Evolutionary conservation across 2,797 vertebrate species (phyloP).

Genomic region (Eleutherodactylus coqui): DNA sequence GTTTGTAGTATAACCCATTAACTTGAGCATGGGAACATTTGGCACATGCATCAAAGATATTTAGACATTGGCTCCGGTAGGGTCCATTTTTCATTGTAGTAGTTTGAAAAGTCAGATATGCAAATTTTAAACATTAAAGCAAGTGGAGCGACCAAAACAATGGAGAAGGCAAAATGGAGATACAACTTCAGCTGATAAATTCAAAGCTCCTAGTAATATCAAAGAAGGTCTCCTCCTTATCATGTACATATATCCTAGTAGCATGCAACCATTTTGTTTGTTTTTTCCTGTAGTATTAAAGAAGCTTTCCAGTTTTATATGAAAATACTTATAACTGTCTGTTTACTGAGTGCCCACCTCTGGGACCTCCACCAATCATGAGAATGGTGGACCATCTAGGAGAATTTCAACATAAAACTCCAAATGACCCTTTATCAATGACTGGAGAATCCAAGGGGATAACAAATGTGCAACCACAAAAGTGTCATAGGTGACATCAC

Average conservation of each 20-base stretch:
- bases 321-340: background rate
- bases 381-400: too few species aligned
- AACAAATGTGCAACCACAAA: too few species aligned
- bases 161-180: background rate
- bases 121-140: background rate
- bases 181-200: background rate
- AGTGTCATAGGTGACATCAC: too few species aligned
- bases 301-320: background rate
- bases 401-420: too few species aligned
- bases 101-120: conserved; percentile 28
- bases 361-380: too few species aligned
- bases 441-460: too few species aligned
- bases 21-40: conserved; percentile 17
- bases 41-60: conserved; percentile 39
- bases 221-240: background rate
- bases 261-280: background rate
- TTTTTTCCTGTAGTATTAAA: background rate
- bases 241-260: background rate
- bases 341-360: too few species aligned
- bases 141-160: background rate
- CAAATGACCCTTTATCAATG: too few species aligned
- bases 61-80: conserved; percentile 7
- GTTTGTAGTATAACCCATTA: conserved; percentile 42
- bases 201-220: background rate
- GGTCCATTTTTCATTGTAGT: background rate